These are phyloP conservation scores for Poeciliopsis retropinna DNA, from an alignment of 2,113 vertebrate species.

Conservation along the genomic window DNA sequence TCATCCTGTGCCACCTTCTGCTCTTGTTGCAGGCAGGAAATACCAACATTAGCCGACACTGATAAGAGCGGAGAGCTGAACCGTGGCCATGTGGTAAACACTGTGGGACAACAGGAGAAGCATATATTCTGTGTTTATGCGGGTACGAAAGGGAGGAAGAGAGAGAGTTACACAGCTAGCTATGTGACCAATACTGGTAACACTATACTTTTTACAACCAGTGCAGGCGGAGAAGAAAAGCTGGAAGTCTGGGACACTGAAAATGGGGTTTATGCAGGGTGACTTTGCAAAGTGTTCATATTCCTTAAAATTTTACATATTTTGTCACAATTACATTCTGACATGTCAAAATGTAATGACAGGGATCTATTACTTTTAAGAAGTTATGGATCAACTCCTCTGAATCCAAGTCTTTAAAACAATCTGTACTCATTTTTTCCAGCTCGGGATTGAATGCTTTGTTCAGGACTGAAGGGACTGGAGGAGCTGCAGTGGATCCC, in stretches of 20 bases:
- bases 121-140: slow-evolving; percentile 18
- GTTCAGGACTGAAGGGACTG: neutral
- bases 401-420: neutral
- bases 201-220: neutral
- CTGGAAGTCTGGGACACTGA: neutral
- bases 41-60: slow-evolving; percentile 71
- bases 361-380: neutral
- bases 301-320: no score
- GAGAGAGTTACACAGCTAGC: neutral
- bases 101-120: slow-evolving; percentile 36
- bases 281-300: neutral
- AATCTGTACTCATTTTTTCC: neutral
- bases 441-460: neutral
- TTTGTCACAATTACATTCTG: neutral
- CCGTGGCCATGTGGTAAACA: slow-evolving; percentile 47
- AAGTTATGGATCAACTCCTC: neutral
- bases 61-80: slow-evolving; percentile 72
- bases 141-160: slow-evolving; percentile 8
- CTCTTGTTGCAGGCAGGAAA: slow-evolving; percentile 76
- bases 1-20: slow-evolving; percentile 80
- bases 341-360: neutral
- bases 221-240: neutral
- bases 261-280: neutral
- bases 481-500: neutral
- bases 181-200: neutral